Evolutionary conservation across 2,797 vertebrate genomes (phyloP).

Genomic region (Urosaurus nigricauda): DNA sequence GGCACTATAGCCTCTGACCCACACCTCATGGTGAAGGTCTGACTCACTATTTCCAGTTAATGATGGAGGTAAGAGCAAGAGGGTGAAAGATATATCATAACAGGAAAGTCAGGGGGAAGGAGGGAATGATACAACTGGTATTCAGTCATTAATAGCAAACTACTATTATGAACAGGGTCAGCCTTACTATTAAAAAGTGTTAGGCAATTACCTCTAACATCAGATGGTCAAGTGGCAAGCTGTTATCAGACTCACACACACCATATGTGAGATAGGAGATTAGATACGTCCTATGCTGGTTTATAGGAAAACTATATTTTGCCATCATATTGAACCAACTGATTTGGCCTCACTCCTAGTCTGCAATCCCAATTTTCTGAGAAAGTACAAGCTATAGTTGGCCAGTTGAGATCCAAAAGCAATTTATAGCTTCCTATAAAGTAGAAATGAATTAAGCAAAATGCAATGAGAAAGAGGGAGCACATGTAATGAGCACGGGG

Average conservation of each 20-base stretch:
- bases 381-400: neutral
- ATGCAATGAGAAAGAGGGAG: neutral
- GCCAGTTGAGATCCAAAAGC: neutral
- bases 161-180: too few species aligned
- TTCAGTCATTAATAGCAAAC: neutral
- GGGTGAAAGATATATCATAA: neutral
- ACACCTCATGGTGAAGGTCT: neutral
- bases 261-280: neutral
- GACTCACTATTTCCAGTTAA: neutral
- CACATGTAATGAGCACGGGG: neutral
- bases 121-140: neutral
- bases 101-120: neutral
- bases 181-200: neutral
- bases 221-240: neutral
- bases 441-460: too few species aligned
- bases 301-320: neutral
- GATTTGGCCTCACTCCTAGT: neutral
- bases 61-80: neutral
- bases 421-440: neutral
- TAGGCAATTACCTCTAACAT: too few species aligned
- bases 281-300: neutral
- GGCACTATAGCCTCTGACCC: neutral
- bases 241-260: neutral
- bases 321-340: neutral
- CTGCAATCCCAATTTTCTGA: neutral